These are phyloP conservation scores for Rhynchotus rufescens DNA, from an alignment of 2,797 vertebrate genomes.

Conservation along the genomic window DNA sequence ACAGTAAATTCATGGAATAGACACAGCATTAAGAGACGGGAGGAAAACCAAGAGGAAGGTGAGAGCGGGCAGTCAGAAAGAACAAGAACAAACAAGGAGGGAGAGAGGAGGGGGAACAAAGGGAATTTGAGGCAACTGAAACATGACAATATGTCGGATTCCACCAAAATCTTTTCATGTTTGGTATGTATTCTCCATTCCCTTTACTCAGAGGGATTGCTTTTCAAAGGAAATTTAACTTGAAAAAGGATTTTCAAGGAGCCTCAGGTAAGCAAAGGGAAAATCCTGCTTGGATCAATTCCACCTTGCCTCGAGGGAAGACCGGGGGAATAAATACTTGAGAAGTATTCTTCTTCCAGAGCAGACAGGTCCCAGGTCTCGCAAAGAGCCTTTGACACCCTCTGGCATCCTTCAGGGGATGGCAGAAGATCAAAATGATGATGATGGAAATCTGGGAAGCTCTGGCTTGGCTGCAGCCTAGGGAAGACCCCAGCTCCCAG, in stretches of 20 bases:
- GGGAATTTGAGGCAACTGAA: conserved; percentile 37
- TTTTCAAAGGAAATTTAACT: neutral
- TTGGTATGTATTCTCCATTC: neutral
- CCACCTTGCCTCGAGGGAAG: neutral
- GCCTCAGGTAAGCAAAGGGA: neutral
- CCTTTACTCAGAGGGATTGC: neutral
- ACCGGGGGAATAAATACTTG: neutral
- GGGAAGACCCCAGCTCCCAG: neutral
- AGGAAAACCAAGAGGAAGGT: conserved; percentile 15
- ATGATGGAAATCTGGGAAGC: neutral
- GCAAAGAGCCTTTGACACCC: neutral
- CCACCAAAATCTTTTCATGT: neutral
- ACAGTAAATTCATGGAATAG: conserved; percentile 42
- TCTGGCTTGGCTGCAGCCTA: neutral
- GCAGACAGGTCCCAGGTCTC: fast-evolving
- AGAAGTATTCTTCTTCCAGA: neutral
- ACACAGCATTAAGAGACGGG: neutral
- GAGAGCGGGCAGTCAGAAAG: conserved; percentile 11
- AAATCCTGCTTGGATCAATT: neutral
- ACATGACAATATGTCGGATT: neutral
- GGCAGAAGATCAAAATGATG: neutral
- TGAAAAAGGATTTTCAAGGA: neutral
- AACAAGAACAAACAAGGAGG: conserved; percentile 38
- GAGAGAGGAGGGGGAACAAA: conserved; percentile 15
- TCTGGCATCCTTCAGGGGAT: neutral